Evolutionary conservation across 2,797 vertebrate genomes (phyloP).

Genomic region (Sibirionetta formosa): DNA sequence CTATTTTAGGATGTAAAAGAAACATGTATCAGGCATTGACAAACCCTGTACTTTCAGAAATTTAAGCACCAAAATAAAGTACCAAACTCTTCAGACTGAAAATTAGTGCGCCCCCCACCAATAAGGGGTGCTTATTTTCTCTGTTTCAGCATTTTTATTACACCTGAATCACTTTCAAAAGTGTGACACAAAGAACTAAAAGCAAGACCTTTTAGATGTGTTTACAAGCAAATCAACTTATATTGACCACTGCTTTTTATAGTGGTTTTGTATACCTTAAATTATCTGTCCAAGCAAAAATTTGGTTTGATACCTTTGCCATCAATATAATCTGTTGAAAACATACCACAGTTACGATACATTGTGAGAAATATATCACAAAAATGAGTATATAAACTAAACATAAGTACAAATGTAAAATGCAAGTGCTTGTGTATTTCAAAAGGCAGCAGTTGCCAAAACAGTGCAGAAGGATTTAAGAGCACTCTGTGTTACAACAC

Average conservation of each 20-base stretch:
- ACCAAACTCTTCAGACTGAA: not conserved
- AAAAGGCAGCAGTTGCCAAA: not conserved
- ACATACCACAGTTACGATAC: not conserved
- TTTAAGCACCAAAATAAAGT: not conserved
- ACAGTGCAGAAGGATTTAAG: not conserved
- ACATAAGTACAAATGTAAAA: not conserved
- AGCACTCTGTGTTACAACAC: not conserved
- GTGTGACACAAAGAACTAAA: not conserved
- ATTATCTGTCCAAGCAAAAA: not conserved
- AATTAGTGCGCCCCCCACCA: not conserved
- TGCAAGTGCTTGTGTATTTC: not conserved
- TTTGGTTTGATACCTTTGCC: not conserved
- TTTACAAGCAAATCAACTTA: not conserved
- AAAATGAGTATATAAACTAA: not conserved
- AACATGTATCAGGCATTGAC: not conserved
- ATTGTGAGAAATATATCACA: not conserved
- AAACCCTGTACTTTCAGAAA: not conserved
- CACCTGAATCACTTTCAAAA: not conserved
- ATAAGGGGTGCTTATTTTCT: not conserved
- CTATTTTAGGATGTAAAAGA: not conserved
- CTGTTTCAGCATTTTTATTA: not conserved
- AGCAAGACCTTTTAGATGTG: not conserved
- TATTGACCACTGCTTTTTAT: not conserved
- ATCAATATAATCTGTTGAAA: not conserved
- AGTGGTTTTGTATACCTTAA: not conserved